These are phyloP conservation scores for Spermophilus dauricus DNA, from an alignment of 2,113 vertebrate species.

Conservation along the genomic window DNA sequence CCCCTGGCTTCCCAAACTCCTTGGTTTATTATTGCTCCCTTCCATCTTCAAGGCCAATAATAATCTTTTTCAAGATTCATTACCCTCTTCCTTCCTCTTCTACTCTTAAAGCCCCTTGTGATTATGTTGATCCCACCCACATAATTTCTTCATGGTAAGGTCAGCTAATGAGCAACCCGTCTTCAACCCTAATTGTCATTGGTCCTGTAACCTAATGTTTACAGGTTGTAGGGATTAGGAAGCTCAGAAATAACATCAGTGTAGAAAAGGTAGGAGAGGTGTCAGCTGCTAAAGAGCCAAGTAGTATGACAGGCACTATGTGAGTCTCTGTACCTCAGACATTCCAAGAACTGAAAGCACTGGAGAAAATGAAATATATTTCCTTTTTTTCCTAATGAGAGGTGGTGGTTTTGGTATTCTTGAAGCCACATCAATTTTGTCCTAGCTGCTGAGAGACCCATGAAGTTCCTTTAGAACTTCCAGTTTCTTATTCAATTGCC, in stretches of 20 bases:
- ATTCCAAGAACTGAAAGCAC: neutral
- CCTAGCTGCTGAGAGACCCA: neutral
- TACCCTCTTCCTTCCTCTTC: neutral
- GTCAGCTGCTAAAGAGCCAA: neutral
- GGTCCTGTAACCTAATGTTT: neutral
- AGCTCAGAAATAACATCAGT: neutral
- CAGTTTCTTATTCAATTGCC: neutral
- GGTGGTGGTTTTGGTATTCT: neutral
- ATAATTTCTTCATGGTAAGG: neutral
- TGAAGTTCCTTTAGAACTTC: neutral
- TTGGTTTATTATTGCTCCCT: neutral
- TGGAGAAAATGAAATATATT: neutral
- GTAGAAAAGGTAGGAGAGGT: neutral
- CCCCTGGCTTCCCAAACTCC: neutral
- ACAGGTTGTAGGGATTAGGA: neutral
- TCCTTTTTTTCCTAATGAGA: neutral
- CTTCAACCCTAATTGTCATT: neutral
- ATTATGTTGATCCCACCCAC: neutral
- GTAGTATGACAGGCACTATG: neutral
- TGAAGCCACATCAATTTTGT: neutral
- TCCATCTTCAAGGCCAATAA: neutral
- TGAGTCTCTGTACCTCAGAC: neutral
- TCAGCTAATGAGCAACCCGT: neutral
- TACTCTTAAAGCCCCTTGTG: neutral
- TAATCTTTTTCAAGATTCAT: neutral